Conservation (phyloP, 1,140 invertebrate species). For the Camponotus floridanus region DNA sequence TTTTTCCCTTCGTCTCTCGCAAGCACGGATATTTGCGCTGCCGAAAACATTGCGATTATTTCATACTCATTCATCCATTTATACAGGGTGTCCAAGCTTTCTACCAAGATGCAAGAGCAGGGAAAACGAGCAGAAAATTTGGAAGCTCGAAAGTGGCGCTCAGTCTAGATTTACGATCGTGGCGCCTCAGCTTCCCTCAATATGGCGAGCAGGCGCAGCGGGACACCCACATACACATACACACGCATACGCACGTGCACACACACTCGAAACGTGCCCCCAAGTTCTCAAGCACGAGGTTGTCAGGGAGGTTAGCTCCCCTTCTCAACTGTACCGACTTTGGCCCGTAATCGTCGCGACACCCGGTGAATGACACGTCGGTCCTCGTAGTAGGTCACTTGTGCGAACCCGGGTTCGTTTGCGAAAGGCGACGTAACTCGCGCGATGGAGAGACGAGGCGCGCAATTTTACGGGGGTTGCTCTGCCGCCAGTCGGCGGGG, state of each 20-base stretch:
- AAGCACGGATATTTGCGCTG: conserved; percentile 10
- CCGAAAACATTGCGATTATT: neutral
- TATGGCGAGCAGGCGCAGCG: conserved; percentile 44
- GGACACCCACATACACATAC: neutral
- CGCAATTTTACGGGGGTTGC: conserved; percentile 63
- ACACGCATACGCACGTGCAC: neutral
- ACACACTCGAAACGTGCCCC: conserved; percentile 24
- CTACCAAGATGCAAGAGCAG: neutral
- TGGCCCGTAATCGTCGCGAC: conserved; percentile 43
- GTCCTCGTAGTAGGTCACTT: neutral
- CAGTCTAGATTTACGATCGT: conserved; percentile 44
- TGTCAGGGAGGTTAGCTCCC: conserved; percentile 71
- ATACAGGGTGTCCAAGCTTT: neutral
- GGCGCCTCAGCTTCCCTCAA: conserved; percentile 42
- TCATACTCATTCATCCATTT: neutral
- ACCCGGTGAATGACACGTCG: neutral
- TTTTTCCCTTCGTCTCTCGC: no score
- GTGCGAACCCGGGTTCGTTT: neutral
- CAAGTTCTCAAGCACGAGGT: conserved; percentile 68
- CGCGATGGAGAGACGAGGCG: neutral
- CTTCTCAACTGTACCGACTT: conserved; percentile 37
- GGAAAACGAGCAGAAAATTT: neutral
- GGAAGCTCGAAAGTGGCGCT: conserved; percentile 48
- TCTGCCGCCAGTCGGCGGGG: conserved; percentile 75
- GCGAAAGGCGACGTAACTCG: neutral